A percentile compares a stretch with the other conserved stretches of the same genome.
phyloP scores from a whole-genome alignment of 2,113 vertebrate genomes.

The Bos javanicus region DNA sequence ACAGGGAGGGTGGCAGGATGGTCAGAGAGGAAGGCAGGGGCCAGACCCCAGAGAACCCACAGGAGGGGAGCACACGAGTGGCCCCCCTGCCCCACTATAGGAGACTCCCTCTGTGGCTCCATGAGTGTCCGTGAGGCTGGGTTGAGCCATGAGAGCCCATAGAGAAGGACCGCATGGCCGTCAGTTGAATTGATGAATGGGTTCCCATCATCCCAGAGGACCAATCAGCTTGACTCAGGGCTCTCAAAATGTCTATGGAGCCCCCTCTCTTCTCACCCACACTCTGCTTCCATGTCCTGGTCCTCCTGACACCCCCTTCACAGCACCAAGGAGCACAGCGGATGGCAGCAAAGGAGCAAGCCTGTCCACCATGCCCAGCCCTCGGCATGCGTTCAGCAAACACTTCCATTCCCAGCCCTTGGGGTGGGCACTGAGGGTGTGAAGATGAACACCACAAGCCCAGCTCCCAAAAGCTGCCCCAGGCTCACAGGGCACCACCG shows the following conservation, averaged over 20 bases:
- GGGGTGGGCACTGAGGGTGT: background rate
- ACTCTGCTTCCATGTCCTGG: background rate
- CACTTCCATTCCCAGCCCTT: background rate
- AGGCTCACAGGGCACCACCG: background rate
- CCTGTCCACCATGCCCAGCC: background rate
- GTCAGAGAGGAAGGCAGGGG: background rate
- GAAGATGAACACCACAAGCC: background rate
- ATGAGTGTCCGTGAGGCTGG: background rate
- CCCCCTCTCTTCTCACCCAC: background rate
- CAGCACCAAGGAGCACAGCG: background rate
- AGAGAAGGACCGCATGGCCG: background rate
- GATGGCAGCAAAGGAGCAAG: background rate
- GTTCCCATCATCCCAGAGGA: background rate
- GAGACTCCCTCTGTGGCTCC: background rate
- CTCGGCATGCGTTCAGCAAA: background rate
- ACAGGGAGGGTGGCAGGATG: accelerated
- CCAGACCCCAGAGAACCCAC: background rate
- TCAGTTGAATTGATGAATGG: too few relatives aligned
- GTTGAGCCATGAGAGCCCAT: accelerated
- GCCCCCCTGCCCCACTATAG: background rate
- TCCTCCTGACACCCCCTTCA: background rate
- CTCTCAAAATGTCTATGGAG: background rate
- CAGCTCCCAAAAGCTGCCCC: background rate
- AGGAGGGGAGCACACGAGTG: background rate
- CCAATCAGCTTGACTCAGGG: background rate